Evolutionary conservation across 2,113 vertebrate species (phyloP).

Genomic region (Atlantisia rogersi): DNA sequence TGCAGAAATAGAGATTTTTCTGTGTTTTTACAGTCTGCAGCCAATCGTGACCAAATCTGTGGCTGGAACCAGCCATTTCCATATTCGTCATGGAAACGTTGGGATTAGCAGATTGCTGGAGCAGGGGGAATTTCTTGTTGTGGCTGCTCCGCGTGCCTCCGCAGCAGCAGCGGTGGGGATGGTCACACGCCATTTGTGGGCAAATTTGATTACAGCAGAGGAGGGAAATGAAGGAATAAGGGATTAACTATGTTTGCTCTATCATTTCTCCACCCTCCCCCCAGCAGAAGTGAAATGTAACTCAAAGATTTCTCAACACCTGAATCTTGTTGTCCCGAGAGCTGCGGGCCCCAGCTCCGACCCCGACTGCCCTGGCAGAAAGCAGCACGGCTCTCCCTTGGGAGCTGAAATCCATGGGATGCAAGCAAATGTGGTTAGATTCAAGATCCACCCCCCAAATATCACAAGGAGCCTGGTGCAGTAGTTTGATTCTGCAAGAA

Average conservation of each 20-base stretch:
- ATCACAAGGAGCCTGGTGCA: not conserved
- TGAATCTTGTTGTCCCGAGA: not conserved
- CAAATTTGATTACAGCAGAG: not conserved
- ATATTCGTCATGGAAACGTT: conserved; percentile 11
- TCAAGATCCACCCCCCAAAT: not conserved
- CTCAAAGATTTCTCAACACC: not conserved
- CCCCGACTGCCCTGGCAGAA: not conserved
- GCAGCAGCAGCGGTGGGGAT: accelerated
- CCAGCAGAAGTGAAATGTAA: not conserved
- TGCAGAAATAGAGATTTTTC: not conserved
- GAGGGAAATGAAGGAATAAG: not conserved
- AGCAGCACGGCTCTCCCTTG: not conserved
- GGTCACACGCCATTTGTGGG: not conserved
- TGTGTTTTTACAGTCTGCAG: not conserved
- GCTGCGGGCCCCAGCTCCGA: not conserved
- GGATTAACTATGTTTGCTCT: not conserved
- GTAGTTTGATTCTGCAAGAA: not conserved
- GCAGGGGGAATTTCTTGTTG: not conserved
- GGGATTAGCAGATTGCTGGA: not conserved
- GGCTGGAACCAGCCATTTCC: not conserved
- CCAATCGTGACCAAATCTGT: not conserved
- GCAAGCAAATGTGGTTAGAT: not conserved
- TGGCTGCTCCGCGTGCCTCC: not conserved
- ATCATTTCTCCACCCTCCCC: not conserved
- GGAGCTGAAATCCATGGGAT: not conserved